Percentiles rank a stretch among this genome's conserved stretches.
Evolutionary conservation across 2,888 invertebrate genomes (phyloP).

Genomic region (Chalcosyrphus nemorum): DNA sequence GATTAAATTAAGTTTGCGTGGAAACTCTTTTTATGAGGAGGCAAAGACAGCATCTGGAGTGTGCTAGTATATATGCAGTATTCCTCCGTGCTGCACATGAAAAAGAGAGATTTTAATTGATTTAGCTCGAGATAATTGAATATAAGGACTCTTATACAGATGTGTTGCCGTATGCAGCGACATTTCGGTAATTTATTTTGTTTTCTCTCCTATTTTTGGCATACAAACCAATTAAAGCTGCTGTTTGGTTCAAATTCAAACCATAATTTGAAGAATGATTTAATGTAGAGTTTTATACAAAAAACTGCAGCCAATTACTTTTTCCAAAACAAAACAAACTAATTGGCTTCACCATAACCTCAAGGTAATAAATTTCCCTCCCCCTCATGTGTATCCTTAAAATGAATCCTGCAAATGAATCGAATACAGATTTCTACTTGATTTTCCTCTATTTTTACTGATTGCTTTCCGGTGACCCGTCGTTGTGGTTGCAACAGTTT

Average conservation of each 20-base stretch:
- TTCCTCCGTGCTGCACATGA: neutral
- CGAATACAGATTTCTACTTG: neutral
- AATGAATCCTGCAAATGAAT: neutral
- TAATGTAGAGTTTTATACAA: too few species aligned
- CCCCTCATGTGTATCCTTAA: neutral
- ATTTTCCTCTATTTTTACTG: neutral
- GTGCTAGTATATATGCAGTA: neutral
- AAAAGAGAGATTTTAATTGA: constrained; percentile 1
- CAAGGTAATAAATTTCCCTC: too few species aligned
- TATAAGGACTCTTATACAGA: neutral
- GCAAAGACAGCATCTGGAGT: neutral
- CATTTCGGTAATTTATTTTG: neutral
- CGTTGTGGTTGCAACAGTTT: constrained; percentile 5
- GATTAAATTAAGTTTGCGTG: constrained; percentile 37
- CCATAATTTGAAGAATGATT: too few species aligned
- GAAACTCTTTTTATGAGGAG: neutral
- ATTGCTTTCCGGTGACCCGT: constrained; percentile 49
- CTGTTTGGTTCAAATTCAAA: too few species aligned
- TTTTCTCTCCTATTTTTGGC: too few species aligned
- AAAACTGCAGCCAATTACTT: too few species aligned
- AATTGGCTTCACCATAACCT: too few species aligned
- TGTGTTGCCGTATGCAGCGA: neutral
- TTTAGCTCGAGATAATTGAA: neutral
- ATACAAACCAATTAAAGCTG: too few species aligned
- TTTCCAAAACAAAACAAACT: too few species aligned